phyloP scores from a whole-genome alignment of 2,888 invertebrate species.

The Biston betularia region DNA sequence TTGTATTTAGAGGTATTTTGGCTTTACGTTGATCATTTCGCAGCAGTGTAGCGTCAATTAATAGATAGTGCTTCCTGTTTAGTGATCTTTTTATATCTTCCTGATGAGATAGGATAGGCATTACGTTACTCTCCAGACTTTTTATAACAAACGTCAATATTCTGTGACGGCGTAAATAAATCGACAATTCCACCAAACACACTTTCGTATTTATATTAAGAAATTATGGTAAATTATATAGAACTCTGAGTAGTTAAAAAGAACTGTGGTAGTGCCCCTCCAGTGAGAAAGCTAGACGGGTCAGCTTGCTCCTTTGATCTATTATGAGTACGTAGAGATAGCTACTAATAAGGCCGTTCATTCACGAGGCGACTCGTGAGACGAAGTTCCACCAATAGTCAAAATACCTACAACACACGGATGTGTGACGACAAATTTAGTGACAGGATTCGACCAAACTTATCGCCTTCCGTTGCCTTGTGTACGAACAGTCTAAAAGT shows the following conservation, averaged over 20 bases:
- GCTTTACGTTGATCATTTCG: no score
- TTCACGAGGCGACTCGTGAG: background rate
- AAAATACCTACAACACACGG: no score
- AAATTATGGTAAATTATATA: no score
- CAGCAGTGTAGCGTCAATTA: no score
- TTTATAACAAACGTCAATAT: no score
- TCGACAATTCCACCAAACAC: no score
- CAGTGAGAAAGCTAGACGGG: conserved; percentile 22
- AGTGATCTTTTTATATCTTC: no score
- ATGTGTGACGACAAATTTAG: no score
- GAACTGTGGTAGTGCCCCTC: conserved; percentile 2
- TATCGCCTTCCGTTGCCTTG: background rate
- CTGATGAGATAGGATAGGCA: background rate
- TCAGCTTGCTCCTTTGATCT: conserved; percentile 42
- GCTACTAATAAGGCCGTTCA: conserved; percentile 24
- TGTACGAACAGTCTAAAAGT: conserved; percentile 16
- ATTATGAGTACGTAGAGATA: conserved; percentile 12
- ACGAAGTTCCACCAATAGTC: background rate
- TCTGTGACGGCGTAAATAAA: background rate
- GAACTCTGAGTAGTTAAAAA: background rate
- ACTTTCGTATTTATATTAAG: no score
- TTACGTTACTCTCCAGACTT: no score
- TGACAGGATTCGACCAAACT: background rate
- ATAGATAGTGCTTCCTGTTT: no score
- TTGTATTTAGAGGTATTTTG: no score